A percentile compares a stretch with the other conserved stretches of the same genome.
These are phyloP conservation scores for Helostoma temminkii DNA, from an alignment of 2,797 vertebrate species.

Conservation along the genomic window DNA sequence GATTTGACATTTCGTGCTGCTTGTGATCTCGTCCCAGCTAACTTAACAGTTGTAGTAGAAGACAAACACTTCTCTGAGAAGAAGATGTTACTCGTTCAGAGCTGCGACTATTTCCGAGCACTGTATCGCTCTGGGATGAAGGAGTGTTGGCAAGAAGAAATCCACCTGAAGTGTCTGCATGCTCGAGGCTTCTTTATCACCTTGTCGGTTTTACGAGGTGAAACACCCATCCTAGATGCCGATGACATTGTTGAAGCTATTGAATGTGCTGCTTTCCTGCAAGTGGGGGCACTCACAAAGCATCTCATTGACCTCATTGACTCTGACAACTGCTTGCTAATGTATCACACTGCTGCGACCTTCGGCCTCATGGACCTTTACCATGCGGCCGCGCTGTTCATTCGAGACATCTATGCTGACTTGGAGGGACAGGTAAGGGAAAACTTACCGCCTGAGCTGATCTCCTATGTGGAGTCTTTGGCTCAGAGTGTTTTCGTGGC, in stretches of 20 bases:
- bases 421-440: conserved; percentile 80
- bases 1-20: background rate
- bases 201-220: conserved; percentile 85
- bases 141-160: conserved; percentile 89
- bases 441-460: conserved; percentile 84
- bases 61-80: conserved; percentile 87
- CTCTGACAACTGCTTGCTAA: conserved; percentile 91
- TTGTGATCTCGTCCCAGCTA: conserved; percentile 15
- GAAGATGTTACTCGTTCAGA: conserved; percentile 84
- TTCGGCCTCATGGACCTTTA: conserved; percentile 90
- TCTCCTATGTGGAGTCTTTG: conserved; percentile 87
- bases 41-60: conserved; percentile 86
- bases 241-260: conserved; percentile 91
- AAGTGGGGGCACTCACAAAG: conserved; percentile 85
- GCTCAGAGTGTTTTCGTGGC: conserved; percentile 88
- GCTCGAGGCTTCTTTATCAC: conserved; percentile 86
- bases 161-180: conserved; percentile 84
- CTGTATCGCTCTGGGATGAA: conserved; percentile 95
- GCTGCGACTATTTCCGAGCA: conserved; percentile 92
- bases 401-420: conserved; percentile 87
- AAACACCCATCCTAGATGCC: conserved; percentile 81
- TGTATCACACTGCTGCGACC: conserved; percentile 89
- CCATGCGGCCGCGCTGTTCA: conserved; percentile 86
- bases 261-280: conserved; percentile 93
- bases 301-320: conserved; percentile 87